A percentile compares a stretch with the other conserved stretches of the same genome.
phyloP scores from a whole-genome alignment of 2,797 vertebrate species.

The Siniperca obscura region DNA sequence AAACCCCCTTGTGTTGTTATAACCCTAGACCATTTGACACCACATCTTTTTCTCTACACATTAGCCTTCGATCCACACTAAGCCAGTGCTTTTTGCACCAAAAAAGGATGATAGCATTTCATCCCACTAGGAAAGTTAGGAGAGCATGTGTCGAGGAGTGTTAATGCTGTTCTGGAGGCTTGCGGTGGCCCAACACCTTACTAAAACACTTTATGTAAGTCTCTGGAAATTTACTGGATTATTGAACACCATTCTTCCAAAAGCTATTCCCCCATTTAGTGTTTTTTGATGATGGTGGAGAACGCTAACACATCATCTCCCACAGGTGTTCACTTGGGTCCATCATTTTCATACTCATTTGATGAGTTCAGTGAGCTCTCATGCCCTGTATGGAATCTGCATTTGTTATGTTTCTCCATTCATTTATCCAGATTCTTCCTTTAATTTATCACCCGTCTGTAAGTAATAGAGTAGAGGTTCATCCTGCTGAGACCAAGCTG shows the following conservation, averaged over 20 bases:
- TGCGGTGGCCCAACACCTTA: not conserved
- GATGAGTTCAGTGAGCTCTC: not conserved
- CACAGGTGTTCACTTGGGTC: not conserved
- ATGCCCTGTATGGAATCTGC: not conserved
- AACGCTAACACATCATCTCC: not conserved
- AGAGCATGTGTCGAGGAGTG: not conserved
- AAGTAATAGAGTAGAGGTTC: constrained; percentile 1
- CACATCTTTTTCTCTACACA: not conserved
- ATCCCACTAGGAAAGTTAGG: not conserved
- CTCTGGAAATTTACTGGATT: not conserved
- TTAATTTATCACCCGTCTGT: constrained; percentile 11
- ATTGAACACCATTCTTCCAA: not conserved
- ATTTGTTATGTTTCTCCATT: not conserved
- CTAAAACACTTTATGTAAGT: not conserved
- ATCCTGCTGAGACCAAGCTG: constrained; percentile 18
- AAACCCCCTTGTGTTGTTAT: constrained; percentile 29
- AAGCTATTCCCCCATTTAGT: not conserved
- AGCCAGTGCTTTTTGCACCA: not conserved
- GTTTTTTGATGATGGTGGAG: not conserved
- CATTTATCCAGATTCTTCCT: not conserved
- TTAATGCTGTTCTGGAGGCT: not conserved
- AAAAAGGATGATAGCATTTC: not conserved
- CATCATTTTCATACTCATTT: not conserved
- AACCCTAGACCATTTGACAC: constrained; percentile 16
- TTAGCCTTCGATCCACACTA: not conserved